Evolutionary conservation across 2,888 invertebrate species (phyloP), one percentile per base, ranked within the genome.

Genomic region (Polyommatus iphigenia): DNA sequence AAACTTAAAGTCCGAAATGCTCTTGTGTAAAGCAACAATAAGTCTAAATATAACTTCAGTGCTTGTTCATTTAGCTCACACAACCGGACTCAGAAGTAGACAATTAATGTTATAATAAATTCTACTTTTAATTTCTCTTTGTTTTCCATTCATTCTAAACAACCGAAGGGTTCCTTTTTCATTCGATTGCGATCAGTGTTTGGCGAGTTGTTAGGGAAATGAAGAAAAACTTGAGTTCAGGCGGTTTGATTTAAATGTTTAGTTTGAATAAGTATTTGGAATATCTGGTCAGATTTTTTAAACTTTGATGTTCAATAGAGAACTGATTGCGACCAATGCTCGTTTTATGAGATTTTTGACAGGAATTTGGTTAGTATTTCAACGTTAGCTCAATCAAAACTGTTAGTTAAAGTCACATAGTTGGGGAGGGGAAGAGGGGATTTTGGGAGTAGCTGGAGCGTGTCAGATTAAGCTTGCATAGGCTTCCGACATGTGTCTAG

Each of bases 1-100:
- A 59, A 59, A 59, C 59, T 59, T 59, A 59, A 59, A 59, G 6
- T 3, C 8, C n/a, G 3, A 59, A 59, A 59, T 67, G 5, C 4
- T 29, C 24, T 15, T 24, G 10, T 24, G 20, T 24, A 29, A 24
- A 67, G 13, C 10, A 62, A 24, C 62, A 62, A 62, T 67, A 67
- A 67, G 10, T 10, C 62, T 67, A 10, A 67, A 29, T 67, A 67
- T 24, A 67, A 67, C 10, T 72, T 72, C 20, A 24, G 46, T 6
- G 20, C 15, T 73, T 73, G 73, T 20, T 73, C 73, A 46, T 73
- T 73, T 46, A 73, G 73, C 46, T 24, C 36, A 73, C n/a, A 46
- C 46, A 73, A 46, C 15, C 20, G 46, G 20, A 73, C 73, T 20
- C 41, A 13, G 73, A 24, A 73, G 46, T 46, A 73, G 20, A 41